Percentiles rank a stretch among this genome's conserved stretches.
These are phyloP conservation scores for Fregetta grallaria DNA, from an alignment of 2,113 vertebrate species.

Conservation along the genomic window DNA sequence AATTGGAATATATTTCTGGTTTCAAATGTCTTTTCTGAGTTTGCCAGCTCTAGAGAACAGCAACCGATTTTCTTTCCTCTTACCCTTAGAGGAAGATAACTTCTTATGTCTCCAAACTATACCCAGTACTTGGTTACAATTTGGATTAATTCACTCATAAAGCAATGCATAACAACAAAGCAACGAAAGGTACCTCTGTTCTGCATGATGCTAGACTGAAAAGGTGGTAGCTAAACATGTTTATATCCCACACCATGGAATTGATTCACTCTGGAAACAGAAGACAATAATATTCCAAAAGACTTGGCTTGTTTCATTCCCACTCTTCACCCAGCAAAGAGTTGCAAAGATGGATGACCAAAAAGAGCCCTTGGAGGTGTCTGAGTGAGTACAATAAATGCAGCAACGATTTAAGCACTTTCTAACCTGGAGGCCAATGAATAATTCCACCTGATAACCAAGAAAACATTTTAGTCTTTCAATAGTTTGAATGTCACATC, in stretches of 20 bases:
- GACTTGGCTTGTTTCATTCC: not conserved
- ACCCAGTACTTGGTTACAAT: not conserved
- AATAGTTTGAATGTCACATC: not conserved
- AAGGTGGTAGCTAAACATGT: not conserved
- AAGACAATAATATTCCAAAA: not conserved
- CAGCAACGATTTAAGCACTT: not conserved
- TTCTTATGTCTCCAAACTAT: not conserved
- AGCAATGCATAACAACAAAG: not conserved
- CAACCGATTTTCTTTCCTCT: not conserved
- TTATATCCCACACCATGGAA: not conserved
- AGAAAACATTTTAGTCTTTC: not conserved
- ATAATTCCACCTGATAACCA: constrained; percentile 3
- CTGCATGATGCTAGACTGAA: not conserved
- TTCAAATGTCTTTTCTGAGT: not conserved
- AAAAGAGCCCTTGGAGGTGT: not conserved
- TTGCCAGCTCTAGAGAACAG: not conserved
- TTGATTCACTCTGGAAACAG: not conserved
- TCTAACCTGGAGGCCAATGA: not conserved
- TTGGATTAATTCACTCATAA: not conserved
- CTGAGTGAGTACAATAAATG: not conserved
- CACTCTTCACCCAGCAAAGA: not conserved
- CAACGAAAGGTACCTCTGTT: not conserved
- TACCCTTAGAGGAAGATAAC: not conserved
- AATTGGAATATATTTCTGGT: not conserved
- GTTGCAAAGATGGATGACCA: not conserved